Base-by-base conservation (phyloP, 2,888 invertebrate genomes). In the Drosophila sordidapex region DNA sequence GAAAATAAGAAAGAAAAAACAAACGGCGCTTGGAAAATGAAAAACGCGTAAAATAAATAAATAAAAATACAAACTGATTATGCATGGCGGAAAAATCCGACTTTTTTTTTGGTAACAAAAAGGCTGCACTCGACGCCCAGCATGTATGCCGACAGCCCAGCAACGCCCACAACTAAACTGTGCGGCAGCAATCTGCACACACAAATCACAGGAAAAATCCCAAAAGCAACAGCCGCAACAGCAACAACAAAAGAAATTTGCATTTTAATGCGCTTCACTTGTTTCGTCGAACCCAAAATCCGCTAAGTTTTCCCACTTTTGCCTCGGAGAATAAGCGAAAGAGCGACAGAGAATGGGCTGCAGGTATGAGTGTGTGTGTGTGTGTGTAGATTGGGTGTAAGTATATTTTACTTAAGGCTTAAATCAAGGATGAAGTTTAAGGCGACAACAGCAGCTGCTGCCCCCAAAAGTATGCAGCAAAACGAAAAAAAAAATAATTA, bases 191-290 rank as follows among this genome's bases (percentile, higher is more conserved):
- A 70, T 64, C 76, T 72, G 70, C 71, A 74, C 73, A 79, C 88
- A 82, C 90, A 88, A 87, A 89, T 87, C 87, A 88, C 80, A 83
- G 43, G 43, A 48, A 33, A 73, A 60, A 53, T 66, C 65, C 52
- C 40, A 33, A 57, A 62, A 74, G 15, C 70, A 48, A 33, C 56
- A 70, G 38, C 31, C 62, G 51, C 62, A 69, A 54, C 51, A 66
- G 63, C 29, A 53, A 54, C 65, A 70, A 63, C n/a, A 74, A 57
- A 36, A 67, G 58, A 88, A 87, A 87, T 87, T 87, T 87, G 88
- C 87, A 87, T 87, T 89, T 89, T 86, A 87, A 87, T 87, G 89
- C 89, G 88, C 86, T 83, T 87, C 87, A 87, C 88, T 89, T 83
- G 88, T 85, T 89, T 82, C 73, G 79, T 71, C 73, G 65, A 76